phyloP scores from a whole-genome alignment of 2,888 invertebrate species.

The Limnephilus marmoratus region DNA sequence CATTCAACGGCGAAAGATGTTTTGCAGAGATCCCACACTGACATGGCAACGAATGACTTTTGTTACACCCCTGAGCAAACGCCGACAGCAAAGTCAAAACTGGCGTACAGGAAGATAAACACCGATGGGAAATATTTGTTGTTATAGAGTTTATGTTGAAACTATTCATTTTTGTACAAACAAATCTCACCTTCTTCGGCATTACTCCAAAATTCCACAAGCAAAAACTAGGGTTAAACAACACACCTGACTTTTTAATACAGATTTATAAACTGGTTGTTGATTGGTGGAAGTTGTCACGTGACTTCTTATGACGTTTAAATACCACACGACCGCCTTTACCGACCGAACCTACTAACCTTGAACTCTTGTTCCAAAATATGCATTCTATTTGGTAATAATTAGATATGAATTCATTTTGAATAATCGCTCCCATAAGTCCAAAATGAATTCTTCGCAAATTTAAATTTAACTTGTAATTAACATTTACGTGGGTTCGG shows the following conservation, averaged over 20 bases:
- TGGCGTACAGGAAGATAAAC: background rate
- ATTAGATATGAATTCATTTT: background rate
- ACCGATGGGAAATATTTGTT: background rate
- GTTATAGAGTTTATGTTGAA: background rate
- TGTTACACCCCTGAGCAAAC: conserved; percentile 58
- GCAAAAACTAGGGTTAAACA: conserved; percentile 62
- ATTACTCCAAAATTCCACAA: conserved; percentile 67
- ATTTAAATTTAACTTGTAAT: too few relatives aligned
- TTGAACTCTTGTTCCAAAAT: conserved; percentile 39
- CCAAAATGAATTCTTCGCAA: background rate
- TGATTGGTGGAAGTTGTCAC: conserved; percentile 57
- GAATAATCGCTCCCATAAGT: background rate
- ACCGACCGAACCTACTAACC: conserved; percentile 51
- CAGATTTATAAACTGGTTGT: conserved; percentile 54
- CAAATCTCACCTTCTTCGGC: conserved; percentile 72
- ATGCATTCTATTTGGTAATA: background rate
- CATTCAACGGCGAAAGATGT: conserved; percentile 56
- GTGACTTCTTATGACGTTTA: conserved; percentile 59
- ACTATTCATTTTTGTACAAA: conserved; percentile 41
- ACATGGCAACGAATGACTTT: conserved; percentile 60
- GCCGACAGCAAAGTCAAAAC: conserved; percentile 49
- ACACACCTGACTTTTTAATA: conserved; percentile 60
- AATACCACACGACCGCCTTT: conserved; percentile 43
- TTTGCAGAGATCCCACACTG: conserved; percentile 55
- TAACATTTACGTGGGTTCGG: background rate